phyloP scores from a whole-genome alignment of 2,888 invertebrate species.

The Leptinotarsa haldemani region DNA sequence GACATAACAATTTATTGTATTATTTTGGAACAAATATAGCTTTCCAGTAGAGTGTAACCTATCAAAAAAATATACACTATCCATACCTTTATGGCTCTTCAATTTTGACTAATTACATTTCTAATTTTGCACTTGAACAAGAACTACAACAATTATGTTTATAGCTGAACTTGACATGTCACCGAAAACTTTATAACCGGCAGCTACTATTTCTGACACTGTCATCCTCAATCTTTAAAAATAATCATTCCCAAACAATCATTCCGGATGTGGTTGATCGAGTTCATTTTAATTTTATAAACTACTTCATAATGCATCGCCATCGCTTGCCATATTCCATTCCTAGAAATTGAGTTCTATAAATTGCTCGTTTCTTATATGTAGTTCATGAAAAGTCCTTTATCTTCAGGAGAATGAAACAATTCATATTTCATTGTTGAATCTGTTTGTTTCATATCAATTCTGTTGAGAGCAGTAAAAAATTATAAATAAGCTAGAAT shows the following conservation, averaged over 20 bases:
- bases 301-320: constrained; percentile 17
- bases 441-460: too few relatives aligned
- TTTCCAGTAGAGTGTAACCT: too few relatives aligned
- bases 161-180: neutral
- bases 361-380: neutral
- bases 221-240: neutral
- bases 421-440: too few relatives aligned
- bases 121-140: too few relatives aligned
- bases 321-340: constrained; percentile 25
- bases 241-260: constrained; percentile 13
- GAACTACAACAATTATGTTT: neutral
- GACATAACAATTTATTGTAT: neutral
- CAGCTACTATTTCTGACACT: neutral
- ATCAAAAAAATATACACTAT: too few relatives aligned
- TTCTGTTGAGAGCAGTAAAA: too few relatives aligned
- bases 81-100: too few relatives aligned
- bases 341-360: constrained; percentile 11
- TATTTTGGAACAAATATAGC: neutral
- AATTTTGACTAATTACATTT: too few relatives aligned
- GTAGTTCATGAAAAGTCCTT: too few relatives aligned
- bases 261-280: constrained; percentile 28
- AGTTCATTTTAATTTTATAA: constrained; percentile 27
- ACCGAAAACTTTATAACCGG: neutral
- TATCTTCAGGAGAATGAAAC: too few relatives aligned
- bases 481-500: too few relatives aligned